Conservation (phyloP, 2,888 invertebrate genomes). For the Protophormia terraenovae region DNA sequence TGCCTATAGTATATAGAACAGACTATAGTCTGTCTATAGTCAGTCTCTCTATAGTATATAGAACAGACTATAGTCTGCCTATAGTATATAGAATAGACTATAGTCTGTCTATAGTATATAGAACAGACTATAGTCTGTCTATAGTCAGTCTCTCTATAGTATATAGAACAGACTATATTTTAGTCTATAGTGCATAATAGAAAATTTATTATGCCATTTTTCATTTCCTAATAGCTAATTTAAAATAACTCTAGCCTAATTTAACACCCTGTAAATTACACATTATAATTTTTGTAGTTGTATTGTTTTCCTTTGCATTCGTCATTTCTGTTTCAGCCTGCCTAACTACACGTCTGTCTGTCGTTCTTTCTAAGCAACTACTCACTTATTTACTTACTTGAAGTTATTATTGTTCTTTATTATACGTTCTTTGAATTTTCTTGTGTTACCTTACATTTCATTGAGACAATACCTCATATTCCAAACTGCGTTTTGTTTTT, state of each 20-base stretch:
- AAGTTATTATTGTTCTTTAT: conserved; percentile 3
- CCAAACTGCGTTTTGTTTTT: conserved; percentile 39
- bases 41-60: too few relatives aligned
- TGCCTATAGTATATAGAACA: too few relatives aligned
- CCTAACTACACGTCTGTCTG: conserved; percentile 19
- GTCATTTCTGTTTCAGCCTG: conserved; percentile 10
- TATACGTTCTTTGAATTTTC: conserved; percentile 13
- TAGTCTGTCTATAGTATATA: too few relatives aligned
- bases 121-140: too few relatives aligned
- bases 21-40: too few relatives aligned
- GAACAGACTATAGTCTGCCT: too few relatives aligned
- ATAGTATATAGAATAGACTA: too few relatives aligned
- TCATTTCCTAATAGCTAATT: conserved; percentile 18
- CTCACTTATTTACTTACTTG: conserved; percentile 27
- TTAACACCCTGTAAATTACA: conserved; percentile 44
- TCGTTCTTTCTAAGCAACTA: too few relatives aligned
- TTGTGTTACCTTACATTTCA: conserved; percentile 49
- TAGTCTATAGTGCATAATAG: too few relatives aligned
- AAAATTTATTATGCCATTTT: too few relatives aligned
- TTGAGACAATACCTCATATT: conserved; percentile 55
- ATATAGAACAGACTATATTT: too few relatives aligned
- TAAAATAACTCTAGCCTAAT: neutral
- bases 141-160: too few relatives aligned
- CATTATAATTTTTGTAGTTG: neutral
- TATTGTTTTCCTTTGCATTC: neutral